These are phyloP conservation scores for Callithrix jacchus DNA, from an alignment of 2,113 vertebrate genomes.

Conservation along the genomic window DNA sequence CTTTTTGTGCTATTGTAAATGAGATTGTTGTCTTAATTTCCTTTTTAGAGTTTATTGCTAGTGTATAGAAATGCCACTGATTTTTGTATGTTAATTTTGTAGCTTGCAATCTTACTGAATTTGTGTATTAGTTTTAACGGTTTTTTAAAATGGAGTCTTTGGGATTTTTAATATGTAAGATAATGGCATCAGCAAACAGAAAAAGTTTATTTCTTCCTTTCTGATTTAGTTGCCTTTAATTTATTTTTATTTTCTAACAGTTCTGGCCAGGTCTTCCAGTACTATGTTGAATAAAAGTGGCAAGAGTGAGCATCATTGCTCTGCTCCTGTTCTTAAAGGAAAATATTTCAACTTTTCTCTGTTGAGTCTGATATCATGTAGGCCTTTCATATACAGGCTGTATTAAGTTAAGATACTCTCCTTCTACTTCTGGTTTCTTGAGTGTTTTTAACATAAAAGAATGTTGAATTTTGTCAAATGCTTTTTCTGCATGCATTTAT, in stretches of 20 bases:
- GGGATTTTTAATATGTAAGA: background rate
- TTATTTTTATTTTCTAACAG: background rate
- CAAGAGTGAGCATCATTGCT: background rate
- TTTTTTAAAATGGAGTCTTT: background rate
- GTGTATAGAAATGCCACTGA: background rate
- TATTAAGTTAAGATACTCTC: background rate
- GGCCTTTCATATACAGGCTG: background rate
- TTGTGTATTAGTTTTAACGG: background rate
- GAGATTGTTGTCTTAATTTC: background rate
- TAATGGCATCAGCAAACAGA: background rate
- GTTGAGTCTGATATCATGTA: background rate
- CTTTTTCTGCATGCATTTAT: background rate
- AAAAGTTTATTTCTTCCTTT: background rate
- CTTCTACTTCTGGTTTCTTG: background rate
- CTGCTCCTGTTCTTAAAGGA: background rate
- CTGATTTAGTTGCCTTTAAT: background rate
- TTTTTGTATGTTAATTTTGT: background rate
- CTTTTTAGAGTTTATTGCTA: background rate
- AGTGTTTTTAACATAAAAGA: background rate
- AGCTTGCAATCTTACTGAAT: background rate
- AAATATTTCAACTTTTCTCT: background rate
- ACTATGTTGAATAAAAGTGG: background rate
- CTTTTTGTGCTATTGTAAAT: background rate
- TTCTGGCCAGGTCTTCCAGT: background rate
- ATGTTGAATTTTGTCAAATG: background rate